phyloP scores from a whole-genome alignment of 2,888 invertebrate genomes.

The Uropetala carovei region DNA sequence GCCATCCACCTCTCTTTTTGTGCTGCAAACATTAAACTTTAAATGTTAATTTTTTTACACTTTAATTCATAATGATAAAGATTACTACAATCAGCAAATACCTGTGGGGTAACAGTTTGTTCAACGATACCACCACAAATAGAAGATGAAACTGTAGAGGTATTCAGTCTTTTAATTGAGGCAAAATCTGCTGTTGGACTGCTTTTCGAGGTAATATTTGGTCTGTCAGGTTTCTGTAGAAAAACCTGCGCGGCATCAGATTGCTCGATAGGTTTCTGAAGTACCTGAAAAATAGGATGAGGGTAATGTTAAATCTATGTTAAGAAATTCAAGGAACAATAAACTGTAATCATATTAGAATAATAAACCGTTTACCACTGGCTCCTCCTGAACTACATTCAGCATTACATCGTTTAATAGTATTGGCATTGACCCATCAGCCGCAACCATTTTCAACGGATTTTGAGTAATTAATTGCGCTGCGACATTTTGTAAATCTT shows the following conservation, averaged over 20 bases:
- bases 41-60: neutral
- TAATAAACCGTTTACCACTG: neutral
- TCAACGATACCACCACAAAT: neutral
- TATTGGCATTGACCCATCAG: conserved; percentile 33
- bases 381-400: conserved; percentile 47
- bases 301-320: neutral
- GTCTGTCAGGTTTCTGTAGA: conserved; percentile 22
- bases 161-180: conserved; percentile 56
- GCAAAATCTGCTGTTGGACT: neutral
- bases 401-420: conserved; percentile 52
- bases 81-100: neutral
- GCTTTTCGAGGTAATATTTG: conserved; percentile 1
- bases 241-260: neutral
- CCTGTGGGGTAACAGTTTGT: conserved; percentile 37
- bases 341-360: neutral
- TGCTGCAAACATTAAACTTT: conserved; percentile 67
- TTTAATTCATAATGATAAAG: neutral
- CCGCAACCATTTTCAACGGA: conserved; percentile 66
- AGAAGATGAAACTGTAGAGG: neutral
- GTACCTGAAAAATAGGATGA: neutral
- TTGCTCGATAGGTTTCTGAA: neutral
- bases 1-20: conserved; percentile 80
- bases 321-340: neutral
- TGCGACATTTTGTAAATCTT: conserved; percentile 75
- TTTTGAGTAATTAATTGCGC: conserved; percentile 74